Evolutionary conservation across 2,888 invertebrate genomes (phyloP).

Genomic region (Neoascia interrupta): DNA sequence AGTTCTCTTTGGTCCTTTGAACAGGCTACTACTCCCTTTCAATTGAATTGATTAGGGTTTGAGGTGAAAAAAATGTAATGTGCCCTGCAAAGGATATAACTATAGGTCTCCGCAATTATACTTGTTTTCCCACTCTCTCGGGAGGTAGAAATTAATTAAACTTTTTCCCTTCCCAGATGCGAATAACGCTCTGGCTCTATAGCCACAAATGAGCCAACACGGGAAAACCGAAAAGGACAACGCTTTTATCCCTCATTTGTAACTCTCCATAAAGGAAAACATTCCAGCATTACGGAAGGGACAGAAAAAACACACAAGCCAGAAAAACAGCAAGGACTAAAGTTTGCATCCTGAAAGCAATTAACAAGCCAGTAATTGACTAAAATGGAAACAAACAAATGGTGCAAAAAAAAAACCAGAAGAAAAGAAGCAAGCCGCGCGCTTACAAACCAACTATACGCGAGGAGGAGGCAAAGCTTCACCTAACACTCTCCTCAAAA

Average conservation of each 20-base stretch:
- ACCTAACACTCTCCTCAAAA: constrained; percentile 28
- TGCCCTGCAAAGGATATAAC: constrained; percentile 21
- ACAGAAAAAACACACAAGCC: constrained; percentile 41
- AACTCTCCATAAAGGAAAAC: constrained; percentile 48
- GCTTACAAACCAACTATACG: constrained; percentile 40
- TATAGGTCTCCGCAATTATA: constrained; percentile 8
- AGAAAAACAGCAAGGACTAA: too few relatives aligned
- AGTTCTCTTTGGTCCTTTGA: too few relatives aligned
- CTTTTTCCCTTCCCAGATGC: constrained; percentile 48
- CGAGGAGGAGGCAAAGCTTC: constrained; percentile 19
- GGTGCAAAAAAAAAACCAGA: constrained; percentile 46
- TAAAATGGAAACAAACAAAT: constrained; percentile 75
- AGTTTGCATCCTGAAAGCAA: too few relatives aligned
- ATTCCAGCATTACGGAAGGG: constrained; percentile 10
- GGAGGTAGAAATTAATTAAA: constrained; percentile 60
- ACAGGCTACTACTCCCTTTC: too few relatives aligned
- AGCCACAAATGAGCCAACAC: constrained; percentile 42
- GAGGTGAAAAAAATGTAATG: constrained; percentile 28
- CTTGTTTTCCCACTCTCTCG: constrained; percentile 10
- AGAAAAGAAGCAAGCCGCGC: constrained; percentile 33
- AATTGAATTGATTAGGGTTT: constrained; percentile 1
- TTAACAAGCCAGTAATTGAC: too few relatives aligned
- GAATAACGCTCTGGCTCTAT: too few relatives aligned
- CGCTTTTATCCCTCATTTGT: constrained; percentile 52
- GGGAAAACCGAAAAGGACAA: constrained; percentile 55